Evolutionary conservation across 2,888 invertebrate genomes (phyloP).

Genomic region (Parnassius glacialis): DNA sequence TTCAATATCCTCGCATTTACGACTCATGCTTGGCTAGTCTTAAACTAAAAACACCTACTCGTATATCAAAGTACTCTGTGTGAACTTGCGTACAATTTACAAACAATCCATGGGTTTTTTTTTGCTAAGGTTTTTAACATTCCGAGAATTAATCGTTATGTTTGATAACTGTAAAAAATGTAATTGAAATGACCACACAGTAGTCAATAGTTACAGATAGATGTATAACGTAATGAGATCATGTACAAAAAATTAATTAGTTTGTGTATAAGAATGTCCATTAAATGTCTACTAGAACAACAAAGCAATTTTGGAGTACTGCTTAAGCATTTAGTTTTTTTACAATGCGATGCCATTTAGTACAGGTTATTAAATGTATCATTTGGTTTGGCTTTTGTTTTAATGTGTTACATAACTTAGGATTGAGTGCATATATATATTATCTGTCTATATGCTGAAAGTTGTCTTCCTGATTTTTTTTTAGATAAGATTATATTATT

Average conservation of each 20-base stretch:
- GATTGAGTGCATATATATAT: no score
- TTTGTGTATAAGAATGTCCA: not conserved
- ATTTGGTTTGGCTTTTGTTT: not conserved
- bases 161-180: not conserved
- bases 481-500: no score
- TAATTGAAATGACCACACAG: slow-evolving; percentile 2
- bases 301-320: no score
- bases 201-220: not conserved
- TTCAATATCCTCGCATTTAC: slow-evolving; percentile 20
- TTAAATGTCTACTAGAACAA: no score
- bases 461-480: no score
- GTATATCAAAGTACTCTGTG: not conserved
- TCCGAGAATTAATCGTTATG: not conserved
- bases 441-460: no score
- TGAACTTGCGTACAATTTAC: not conserved
- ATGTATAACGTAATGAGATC: not conserved
- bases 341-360: no score
- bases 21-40: slow-evolving; percentile 18
- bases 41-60: slow-evolving; percentile 9
- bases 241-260: slow-evolving; percentile 2
- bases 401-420: no score
- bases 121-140: not conserved
- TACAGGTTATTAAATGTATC: not conserved
- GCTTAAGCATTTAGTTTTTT: no score
- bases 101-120: not conserved